phyloP scores from a whole-genome alignment of 2,888 invertebrate genomes.

The Parochlus steinenii region DNA sequence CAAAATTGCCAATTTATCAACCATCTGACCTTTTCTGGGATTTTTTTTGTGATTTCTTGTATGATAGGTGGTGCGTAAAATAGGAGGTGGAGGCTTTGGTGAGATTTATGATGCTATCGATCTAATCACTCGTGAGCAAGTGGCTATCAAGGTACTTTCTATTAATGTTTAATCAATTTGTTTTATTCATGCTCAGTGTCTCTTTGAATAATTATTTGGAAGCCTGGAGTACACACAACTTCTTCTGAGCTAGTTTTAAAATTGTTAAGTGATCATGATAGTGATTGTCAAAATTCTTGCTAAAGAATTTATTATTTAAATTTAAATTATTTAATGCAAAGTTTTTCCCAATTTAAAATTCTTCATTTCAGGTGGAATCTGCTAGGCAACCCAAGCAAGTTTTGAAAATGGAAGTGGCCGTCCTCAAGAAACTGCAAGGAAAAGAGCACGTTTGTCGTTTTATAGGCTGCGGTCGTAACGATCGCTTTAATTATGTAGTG shows the following conservation, averaged over 20 bases:
- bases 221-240: too few relatives aligned
- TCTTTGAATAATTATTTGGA: too few relatives aligned
- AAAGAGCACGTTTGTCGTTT: conserved; percentile 97
- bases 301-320: too few relatives aligned
- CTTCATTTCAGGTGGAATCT: too few relatives aligned
- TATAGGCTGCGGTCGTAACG: conserved; percentile 97
- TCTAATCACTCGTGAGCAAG: conserved; percentile 91
- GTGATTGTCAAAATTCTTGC: too few relatives aligned
- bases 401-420: conserved; percentile 99
- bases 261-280: too few relatives aligned
- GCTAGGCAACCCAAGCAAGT: conserved; percentile 97
- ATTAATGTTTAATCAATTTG: too few relatives aligned
- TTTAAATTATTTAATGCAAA: too few relatives aligned
- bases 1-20: conserved; percentile 6
- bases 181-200: too few relatives aligned
- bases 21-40: conserved; percentile 1
- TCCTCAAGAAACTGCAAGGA: conserved; percentile 94
- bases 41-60: conserved; percentile 13
- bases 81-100: conserved; percentile 99
- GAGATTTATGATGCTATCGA: conserved; percentile 99
- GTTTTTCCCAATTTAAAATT: too few relatives aligned
- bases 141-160: conserved; percentile 97
- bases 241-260: too few relatives aligned
- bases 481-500: conserved; percentile 97
- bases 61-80: conserved; percentile 69